Base-by-base conservation (phyloP, 2,797 vertebrate species). In the Phyllotis vaccarum region DNA sequence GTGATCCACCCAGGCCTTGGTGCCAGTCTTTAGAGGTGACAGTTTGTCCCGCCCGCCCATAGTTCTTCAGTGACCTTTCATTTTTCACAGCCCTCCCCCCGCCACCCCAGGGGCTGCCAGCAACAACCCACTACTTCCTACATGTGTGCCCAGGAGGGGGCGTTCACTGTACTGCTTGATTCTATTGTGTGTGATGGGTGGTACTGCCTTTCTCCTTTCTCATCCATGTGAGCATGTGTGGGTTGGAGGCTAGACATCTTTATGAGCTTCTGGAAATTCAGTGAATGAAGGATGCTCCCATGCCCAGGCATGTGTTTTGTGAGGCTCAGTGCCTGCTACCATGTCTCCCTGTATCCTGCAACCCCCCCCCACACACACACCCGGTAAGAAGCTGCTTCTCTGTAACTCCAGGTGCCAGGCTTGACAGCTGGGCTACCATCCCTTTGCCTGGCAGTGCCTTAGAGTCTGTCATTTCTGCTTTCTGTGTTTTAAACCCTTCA, bases 81-180 rank as follows among this genome's bases (percentile, higher is more conserved):
- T 12, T 58, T 81, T 19, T 40, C 64, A 54, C 0, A 24, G 76
- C n/a, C 46, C 46, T 49, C n/a, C n/a, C n/a, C n/a, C n/a, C n/a
- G n/a, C n/a, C n/a, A n/a, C n/a, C 6, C 12, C 0, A 0, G 58
- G 2, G 27, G 43, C 16, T 10, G 12, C 46, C 43, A 86, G 46
- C 14, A 7, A 27, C 14, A 7, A 27, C 46, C 83, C 37, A 40
- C 62, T 31, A 22, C 37, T n/a, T 62, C 75, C 83, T 70, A 13
- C 37, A 8, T 2, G 1, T 0, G 0, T 31, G 16, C 1, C 0
- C 12, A 0, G 5, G 17, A 29, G 27, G 0, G 11, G 9, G 34
- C 10, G 29, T n/a, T 27, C 2, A 1, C 56, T 8, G 19, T 60
- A 46, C 12, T 8, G n/a, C 2, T n/a, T 12, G 19, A 13, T 46